Conservation (phyloP, 2,797 vertebrate species). For the Thamnophis elegans region DNA sequence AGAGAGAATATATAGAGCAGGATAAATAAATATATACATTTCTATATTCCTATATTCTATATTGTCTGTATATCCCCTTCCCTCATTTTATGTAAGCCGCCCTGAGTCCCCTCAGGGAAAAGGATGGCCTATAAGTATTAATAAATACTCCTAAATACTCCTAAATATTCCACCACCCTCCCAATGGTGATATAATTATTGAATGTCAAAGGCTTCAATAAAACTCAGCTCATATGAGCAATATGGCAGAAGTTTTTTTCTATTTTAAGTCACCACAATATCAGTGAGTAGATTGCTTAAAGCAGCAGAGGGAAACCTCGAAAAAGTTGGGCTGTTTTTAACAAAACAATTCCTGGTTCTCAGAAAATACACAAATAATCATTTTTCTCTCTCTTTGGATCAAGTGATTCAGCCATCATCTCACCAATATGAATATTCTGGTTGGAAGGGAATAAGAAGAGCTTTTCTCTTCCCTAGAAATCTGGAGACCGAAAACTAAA, state of each 20-base stretch:
- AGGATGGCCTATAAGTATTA: too few species aligned
- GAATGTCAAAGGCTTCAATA: neutral
- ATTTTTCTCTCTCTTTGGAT: neutral
- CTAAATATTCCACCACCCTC: too few species aligned
- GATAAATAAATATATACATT: neutral
- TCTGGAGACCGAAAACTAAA: neutral
- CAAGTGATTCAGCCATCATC: neutral
- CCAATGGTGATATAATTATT: neutral
- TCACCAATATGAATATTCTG: neutral
- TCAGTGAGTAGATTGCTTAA: neutral
- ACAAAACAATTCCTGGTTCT: neutral
- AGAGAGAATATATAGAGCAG: neutral
- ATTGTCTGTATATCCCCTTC: too few species aligned
- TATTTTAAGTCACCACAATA: neutral
- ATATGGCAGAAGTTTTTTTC: neutral
- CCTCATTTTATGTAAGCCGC: too few species aligned
- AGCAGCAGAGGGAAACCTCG: neutral
- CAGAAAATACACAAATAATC: neutral
- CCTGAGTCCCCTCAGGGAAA: too few species aligned
- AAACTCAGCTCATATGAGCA: neutral
- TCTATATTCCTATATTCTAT: too few species aligned
- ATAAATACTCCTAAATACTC: too few species aligned
- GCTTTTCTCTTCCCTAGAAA: neutral
- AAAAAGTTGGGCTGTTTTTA: neutral
- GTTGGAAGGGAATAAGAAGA: neutral